phyloP scores from a whole-genome alignment of 2,888 invertebrate species.

The Phanerotoma sp. region DNA sequence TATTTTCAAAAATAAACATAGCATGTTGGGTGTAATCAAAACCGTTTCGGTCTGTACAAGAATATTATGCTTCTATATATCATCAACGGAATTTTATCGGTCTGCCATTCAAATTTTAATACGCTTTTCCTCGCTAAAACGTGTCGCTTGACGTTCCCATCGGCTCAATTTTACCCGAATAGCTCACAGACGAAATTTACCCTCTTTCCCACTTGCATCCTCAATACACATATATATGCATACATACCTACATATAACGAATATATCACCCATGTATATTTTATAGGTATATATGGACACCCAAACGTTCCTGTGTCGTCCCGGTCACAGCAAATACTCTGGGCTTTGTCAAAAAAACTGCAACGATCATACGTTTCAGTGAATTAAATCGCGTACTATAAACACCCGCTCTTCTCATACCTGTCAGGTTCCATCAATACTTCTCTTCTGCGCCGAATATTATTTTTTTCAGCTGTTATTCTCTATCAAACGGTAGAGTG shows the following conservation, averaged over 20 bases:
- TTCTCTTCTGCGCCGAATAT: conserved; percentile 11
- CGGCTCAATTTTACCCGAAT: conserved; percentile 38
- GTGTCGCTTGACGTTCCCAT: conserved; percentile 39
- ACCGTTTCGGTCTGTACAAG: too few relatives aligned
- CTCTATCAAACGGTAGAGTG: background rate
- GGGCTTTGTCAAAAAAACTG: conserved; percentile 9
- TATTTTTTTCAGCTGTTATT: conserved; percentile 5
- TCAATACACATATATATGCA: background rate
- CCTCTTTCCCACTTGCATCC: conserved; percentile 10
- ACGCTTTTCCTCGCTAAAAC: conserved; percentile 41
- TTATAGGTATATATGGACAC: conserved; percentile 12
- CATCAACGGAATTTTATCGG: conserved; percentile 39
- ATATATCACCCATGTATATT: background rate
- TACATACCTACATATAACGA: background rate
- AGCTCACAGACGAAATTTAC: conserved; percentile 28
- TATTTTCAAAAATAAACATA: too few relatives aligned
- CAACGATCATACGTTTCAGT: conserved; percentile 17
- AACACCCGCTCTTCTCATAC: background rate
- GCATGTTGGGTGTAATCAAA: too few relatives aligned
- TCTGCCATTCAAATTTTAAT: conserved; percentile 43
- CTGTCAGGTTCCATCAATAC: conserved; percentile 7
- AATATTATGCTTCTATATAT: conserved; percentile 17
- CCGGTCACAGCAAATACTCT: conserved; percentile 5
- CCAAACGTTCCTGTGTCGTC: conserved; percentile 8
- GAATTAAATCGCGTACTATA: conserved; percentile 17